Evolutionary conservation across 1,140 invertebrate genomes (phyloP).

Genomic region (Scaptomyza hsui): DNA sequence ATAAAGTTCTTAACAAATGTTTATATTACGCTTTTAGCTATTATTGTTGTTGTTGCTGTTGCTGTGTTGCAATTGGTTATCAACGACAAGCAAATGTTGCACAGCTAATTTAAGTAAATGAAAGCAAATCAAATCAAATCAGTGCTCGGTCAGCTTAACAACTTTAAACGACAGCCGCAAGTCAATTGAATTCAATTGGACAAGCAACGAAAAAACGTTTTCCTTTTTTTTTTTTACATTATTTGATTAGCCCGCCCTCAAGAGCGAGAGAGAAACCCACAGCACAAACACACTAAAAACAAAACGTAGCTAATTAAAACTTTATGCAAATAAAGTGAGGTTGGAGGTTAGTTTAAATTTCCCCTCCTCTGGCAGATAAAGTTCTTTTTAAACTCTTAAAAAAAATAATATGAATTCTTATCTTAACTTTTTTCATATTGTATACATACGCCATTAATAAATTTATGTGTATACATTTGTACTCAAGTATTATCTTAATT

Average conservation of each 20-base stretch:
- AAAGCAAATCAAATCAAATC: conserved; percentile 62
- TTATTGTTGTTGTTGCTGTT: conserved; percentile 38
- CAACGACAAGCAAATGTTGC: conserved; percentile 37
- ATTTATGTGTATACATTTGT: too few relatives aligned
- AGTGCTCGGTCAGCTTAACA: conserved; percentile 15
- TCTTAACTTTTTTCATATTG: too few relatives aligned
- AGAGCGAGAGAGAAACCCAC: neutral
- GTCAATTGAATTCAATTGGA: conserved; percentile 76
- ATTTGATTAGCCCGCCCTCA: conserved; percentile 56
- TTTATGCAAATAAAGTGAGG: conserved; percentile 72
- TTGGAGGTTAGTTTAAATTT: conserved; percentile 45
- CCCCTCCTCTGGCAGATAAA: neutral
- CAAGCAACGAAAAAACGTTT: conserved; percentile 46
- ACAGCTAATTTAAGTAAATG: conserved; percentile 67
- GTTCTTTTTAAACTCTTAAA: too few relatives aligned
- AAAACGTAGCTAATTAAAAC: conserved; percentile 66
- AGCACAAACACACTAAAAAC: conserved; percentile 8
- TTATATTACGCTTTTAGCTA: conserved; percentile 36
- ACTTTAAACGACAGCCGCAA: conserved; percentile 44
- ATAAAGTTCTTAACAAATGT: conserved; percentile 67
- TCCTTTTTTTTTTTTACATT: too few relatives aligned
- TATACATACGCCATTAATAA: too few relatives aligned
- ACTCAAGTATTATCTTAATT: too few relatives aligned
- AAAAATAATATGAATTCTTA: too few relatives aligned
- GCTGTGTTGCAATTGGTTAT: conserved; percentile 35